Base-by-base conservation (phyloP, 2,797 vertebrate species). In the Pangasius sanitwongsei region DNA sequence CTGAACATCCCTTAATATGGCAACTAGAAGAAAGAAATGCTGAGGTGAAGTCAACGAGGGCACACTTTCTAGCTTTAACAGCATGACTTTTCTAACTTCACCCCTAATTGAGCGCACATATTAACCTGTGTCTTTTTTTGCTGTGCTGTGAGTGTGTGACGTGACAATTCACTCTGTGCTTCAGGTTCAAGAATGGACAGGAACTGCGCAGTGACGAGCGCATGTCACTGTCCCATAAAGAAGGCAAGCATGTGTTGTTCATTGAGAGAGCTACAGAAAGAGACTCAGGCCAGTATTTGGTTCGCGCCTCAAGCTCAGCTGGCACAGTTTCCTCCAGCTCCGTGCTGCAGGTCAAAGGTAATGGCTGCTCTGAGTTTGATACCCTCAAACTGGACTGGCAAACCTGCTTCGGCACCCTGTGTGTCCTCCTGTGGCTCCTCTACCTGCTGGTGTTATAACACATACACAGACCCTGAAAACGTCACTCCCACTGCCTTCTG, bases 181-280 rank as follows among this genome's bases (percentile, higher is more conserved):
- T 94, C 95, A 99, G 98, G 98, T 98, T 94, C 95, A 96, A 96
- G 97, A 97, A 97, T 82, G 97, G 96, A 93, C 95, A 96, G 93
- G 95, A 94, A 95, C 85, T 97, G 94, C 94, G 94, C 92, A 89
- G 94, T 93, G 94, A 95, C 92, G 95, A 94, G 90, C 94, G 93
- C 92, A 94, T 94, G 94, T 94, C 95, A 91, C 95, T 96, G 90
- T 95, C 94, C 88, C 94, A 94, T 91, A 95, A 97, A 96, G 96
- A 97, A 89, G 94, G 93, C 93, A 96, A 95, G 88, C 95, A 96
- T 91, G 92, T 91, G 85, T 95, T 97, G 93, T 96, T 95, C 94
- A 96, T 97, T 95, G 92, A 95, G 74, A 95, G 95, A 93, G 95
- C 93, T 88, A 93, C 92, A 70, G 92, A 96, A 93, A 95, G 94